Evolutionary conservation across 1,140 invertebrate genomes (phyloP).

Genomic region (Megalonaias nervosa): DNA sequence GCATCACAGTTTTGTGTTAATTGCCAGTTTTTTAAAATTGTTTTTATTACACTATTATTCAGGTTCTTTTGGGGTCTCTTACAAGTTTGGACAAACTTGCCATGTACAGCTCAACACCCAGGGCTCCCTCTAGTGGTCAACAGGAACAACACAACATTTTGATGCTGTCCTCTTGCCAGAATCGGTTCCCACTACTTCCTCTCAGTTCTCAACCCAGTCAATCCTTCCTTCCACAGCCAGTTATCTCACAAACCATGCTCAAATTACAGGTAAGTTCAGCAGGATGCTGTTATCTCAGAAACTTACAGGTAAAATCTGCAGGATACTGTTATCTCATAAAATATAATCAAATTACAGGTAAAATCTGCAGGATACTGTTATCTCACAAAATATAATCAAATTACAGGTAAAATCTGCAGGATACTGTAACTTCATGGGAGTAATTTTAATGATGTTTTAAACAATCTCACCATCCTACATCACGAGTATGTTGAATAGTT

Average conservation of each 20-base stretch:
- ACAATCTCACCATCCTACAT: too few species aligned
- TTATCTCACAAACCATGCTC: slow-evolving; percentile 21
- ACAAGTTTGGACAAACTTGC: slow-evolving; percentile 58
- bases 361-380: too few species aligned
- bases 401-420: too few species aligned
- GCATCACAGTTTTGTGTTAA: background rate
- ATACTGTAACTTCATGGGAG: too few species aligned
- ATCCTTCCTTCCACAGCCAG: slow-evolving; percentile 5
- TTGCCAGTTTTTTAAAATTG: background rate
- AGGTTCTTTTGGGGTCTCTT: slow-evolving; percentile 66
- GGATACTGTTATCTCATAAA: slow-evolving; percentile 1
- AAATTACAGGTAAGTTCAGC: too few species aligned
- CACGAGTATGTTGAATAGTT: too few species aligned
- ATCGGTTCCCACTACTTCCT: slow-evolving; percentile 66
- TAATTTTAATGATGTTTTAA: too few species aligned
- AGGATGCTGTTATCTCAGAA: too few species aligned
- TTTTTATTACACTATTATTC: background rate
- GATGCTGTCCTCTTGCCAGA: slow-evolving; percentile 53
- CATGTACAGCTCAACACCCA: slow-evolving; percentile 34
- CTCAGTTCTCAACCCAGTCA: slow-evolving; percentile 50
- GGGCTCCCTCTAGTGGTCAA: slow-evolving; percentile 38
- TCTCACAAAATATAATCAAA: too few species aligned
- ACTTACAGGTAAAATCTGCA: too few species aligned
- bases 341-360: background rate
- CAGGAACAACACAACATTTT: slow-evolving; percentile 70